Percentiles rank a stretch among this genome's conserved stretches.
phyloP scores from a whole-genome alignment of 2,888 invertebrate species.

The Drosophila paramelanica region DNA sequence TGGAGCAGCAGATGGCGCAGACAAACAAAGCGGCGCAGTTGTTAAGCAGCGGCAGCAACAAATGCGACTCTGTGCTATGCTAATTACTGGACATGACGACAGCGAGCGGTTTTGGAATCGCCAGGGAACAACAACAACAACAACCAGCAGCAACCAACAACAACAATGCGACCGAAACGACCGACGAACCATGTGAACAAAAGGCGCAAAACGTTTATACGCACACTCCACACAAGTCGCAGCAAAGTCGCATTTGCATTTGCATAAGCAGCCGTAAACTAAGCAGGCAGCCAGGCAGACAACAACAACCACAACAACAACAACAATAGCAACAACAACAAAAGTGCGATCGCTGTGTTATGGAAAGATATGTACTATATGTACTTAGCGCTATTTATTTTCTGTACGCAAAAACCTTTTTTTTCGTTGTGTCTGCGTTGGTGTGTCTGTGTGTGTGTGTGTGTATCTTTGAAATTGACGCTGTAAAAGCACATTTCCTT shows the following conservation, averaged over 20 bases:
- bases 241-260: constrained; percentile 64
- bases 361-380: constrained; percentile 30
- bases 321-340: constrained; percentile 23
- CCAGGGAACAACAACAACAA: constrained; percentile 23
- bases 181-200: constrained; percentile 71
- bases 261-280: constrained; percentile 78
- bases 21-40: constrained; percentile 75
- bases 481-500: constrained; percentile 54
- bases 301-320: constrained; percentile 29
- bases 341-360: constrained; percentile 42
- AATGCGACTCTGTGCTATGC: constrained; percentile 74
- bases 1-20: constrained; percentile 30
- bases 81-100: constrained; percentile 80
- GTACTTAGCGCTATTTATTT: constrained; percentile 42
- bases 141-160: constrained; percentile 9
- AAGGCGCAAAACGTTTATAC: constrained; percentile 77
- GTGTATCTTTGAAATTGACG: constrained; percentile 20
- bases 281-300: constrained; percentile 20
- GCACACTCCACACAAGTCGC: constrained; percentile 65
- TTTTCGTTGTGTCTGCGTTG: constrained; percentile 14
- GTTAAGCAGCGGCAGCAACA: constrained; percentile 46
- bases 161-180: constrained; percentile 20
- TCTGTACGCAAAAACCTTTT: constrained; percentile 39
- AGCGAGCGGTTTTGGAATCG: constrained; percentile 65
- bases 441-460: constrained; percentile 8